phyloP scores from a whole-genome alignment of 2,888 invertebrate species.

The Fragum fragum region DNA sequence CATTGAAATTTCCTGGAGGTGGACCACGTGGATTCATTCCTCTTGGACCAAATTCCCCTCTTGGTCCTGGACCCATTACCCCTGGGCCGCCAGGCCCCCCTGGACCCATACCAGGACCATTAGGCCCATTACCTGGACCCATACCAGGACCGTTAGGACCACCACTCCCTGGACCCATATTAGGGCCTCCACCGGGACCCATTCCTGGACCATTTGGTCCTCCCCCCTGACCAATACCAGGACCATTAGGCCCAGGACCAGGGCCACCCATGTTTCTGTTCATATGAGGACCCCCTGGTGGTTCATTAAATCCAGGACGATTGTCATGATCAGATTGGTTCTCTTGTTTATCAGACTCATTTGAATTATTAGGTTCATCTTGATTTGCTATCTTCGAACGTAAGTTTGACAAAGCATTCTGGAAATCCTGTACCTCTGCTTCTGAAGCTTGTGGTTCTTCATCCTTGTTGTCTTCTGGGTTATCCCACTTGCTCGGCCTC shows the following conservation, averaged over 20 bases:
- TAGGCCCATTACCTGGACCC: not conserved
- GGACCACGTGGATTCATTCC: slow-evolving; percentile 62
- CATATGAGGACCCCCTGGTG: slow-evolving; percentile 15
- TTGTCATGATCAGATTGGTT: slow-evolving; percentile 13
- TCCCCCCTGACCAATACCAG: not conserved
- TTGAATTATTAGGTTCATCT: slow-evolving; percentile 36
- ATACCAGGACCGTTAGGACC: not conserved
- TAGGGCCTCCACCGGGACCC: slow-evolving; percentile 35
- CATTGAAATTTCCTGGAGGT: slow-evolving; percentile 58
- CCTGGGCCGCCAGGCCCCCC: slow-evolving; percentile 50
- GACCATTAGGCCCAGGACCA: not conserved
- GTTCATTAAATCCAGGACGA: slow-evolving; percentile 5
- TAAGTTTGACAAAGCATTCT: slow-evolving; percentile 59
- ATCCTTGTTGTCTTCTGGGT: slow-evolving; percentile 64
- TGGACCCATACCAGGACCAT: slow-evolving; percentile 23
- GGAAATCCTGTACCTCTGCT: slow-evolving; percentile 60
- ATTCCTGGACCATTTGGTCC: slow-evolving; percentile 43
- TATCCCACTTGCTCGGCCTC: slow-evolving; percentile 77
- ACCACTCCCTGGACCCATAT: slow-evolving; percentile 51
- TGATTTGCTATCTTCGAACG: slow-evolving; percentile 62
- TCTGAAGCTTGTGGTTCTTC: slow-evolving; percentile 52
- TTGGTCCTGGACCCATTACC: slow-evolving; percentile 56
- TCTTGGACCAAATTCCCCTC: slow-evolving; percentile 55
- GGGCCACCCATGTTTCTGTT: slow-evolving; percentile 37
- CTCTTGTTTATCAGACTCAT: slow-evolving; percentile 6